phyloP scores from a whole-genome alignment of 2,113 vertebrate species.

The Hippocampus mohnikei region DNA sequence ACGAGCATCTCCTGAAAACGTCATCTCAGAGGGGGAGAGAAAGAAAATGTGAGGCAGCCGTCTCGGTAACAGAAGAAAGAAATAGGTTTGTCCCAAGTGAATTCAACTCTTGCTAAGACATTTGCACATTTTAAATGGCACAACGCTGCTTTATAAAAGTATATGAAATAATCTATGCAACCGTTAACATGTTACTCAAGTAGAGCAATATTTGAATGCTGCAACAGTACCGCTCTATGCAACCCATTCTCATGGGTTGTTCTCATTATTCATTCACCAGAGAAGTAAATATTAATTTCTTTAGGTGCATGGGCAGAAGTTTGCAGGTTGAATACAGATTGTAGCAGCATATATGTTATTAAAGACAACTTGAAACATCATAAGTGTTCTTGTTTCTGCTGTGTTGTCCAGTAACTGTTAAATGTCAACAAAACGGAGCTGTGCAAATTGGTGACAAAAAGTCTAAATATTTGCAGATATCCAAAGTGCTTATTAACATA shows the following conservation, averaged over 20 bases:
- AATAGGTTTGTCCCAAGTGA: neutral
- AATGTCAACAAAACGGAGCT: neutral
- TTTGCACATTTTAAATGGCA: neutral
- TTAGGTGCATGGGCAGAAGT: neutral
- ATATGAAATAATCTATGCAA: neutral
- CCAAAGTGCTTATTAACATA: no score
- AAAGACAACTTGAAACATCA: neutral
- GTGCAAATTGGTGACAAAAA: neutral
- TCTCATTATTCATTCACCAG: slow-evolving; percentile 9
- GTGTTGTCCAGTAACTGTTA: neutral
- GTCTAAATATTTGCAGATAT: no score
- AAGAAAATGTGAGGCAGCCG: slow-evolving; percentile 69
- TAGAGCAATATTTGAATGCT: neutral
- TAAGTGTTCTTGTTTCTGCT: neutral
- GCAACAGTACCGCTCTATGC: neutral
- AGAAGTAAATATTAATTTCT: slow-evolving; percentile 25
- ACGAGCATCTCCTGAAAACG: slow-evolving; percentile 77
- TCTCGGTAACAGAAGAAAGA: neutral
- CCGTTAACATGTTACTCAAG: neutral
- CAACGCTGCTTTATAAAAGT: neutral
- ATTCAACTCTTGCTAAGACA: neutral
- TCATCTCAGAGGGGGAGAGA: slow-evolving; percentile 82
- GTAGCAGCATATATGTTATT: neutral
- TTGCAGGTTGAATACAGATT: neutral
- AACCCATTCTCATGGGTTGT: neutral